These are phyloP conservation scores for Lindbergichthys nudifrons DNA, from an alignment of 2,797 vertebrate species.

Conservation along the genomic window DNA sequence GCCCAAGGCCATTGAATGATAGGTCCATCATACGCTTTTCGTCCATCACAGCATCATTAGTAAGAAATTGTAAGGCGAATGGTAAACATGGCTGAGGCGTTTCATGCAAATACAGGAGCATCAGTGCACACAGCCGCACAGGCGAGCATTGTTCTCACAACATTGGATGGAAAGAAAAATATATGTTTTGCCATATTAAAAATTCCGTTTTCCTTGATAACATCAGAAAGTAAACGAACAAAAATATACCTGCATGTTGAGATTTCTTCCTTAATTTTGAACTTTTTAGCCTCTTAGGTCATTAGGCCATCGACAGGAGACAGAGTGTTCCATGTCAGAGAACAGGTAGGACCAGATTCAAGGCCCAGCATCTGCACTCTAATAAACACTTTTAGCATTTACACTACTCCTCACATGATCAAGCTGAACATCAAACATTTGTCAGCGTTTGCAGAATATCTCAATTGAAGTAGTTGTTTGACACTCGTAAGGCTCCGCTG, in stretches of 20 bases:
- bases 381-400: constrained; percentile 5
- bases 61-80: constrained; percentile 23
- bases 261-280: constrained; percentile 22
- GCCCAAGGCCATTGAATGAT: constrained; percentile 43
- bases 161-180: neutral
- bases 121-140: constrained; percentile 26
- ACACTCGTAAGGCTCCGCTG: constrained; percentile 23
- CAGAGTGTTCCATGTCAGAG: constrained; percentile 47
- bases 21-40: constrained; percentile 32
- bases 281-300: constrained; percentile 50
- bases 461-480: constrained; percentile 11
- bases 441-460: constrained; percentile 11
- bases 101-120: constrained; percentile 42
- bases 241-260: constrained; percentile 33
- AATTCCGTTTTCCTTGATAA: constrained; percentile 4
- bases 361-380: constrained; percentile 44
- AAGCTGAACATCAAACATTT: constrained; percentile 19
- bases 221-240: neutral
- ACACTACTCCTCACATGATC: constrained; percentile 2
- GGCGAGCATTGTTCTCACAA: constrained; percentile 22
- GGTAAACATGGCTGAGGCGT: constrained; percentile 37
- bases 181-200: neutral
- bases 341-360: constrained; percentile 72
- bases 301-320: constrained; percentile 48
- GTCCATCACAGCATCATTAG: constrained; percentile 35